Evolutionary conservation across 2,113 vertebrate species (phyloP), one percentile per base, ranked within the genome.

Genomic region (Acrocephalus arundinaceus): DNA sequence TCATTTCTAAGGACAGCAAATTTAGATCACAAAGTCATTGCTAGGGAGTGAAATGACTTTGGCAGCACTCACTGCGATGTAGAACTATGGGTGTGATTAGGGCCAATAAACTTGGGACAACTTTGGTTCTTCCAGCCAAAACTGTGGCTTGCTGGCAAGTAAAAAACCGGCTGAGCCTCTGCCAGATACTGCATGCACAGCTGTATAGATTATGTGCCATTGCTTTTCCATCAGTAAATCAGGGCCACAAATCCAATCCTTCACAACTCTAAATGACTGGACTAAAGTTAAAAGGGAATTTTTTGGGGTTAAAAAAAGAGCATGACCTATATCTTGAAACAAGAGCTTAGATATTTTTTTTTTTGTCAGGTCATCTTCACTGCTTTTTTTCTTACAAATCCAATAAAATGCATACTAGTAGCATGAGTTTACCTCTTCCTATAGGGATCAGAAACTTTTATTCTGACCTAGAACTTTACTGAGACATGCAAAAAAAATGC

Each of bases 81-180:
- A 51, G n/a, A 91, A 67, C 35, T 62, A 28, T 43, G 58, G n/a
- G 67, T 85, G 76, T 78, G 48, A 92, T 62, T 67, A 86, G 22
- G 54, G 82, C 63, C 75, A 92, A 67, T 73, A 61, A 93, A 95
- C 43, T 41, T 90, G 82, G 85, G 92, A 93, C 13, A 68, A 83
- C 39, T 84, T 57, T 10, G 15, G 12, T 75, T 81, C 51, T 80
- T 92, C 51, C 83, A 75, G 82, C 76, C 87, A 94, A 95, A 96
- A 83, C 72, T 87, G 58, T 71, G 55, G 63, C 27, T 80, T 85
- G 4, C 43, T 94, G 94, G 93, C 93, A 88, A 90, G 35, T 11
- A 16, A 28, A 76, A 90, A 77, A 30, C 43, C 48, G 46, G 15
- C 16, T n/a, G 15, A 78, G 58, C 7, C 28, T 62, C 37, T 90